phyloP scores from a whole-genome alignment of 2,113 vertebrate genomes.

The Caloenas nicobarica region DNA sequence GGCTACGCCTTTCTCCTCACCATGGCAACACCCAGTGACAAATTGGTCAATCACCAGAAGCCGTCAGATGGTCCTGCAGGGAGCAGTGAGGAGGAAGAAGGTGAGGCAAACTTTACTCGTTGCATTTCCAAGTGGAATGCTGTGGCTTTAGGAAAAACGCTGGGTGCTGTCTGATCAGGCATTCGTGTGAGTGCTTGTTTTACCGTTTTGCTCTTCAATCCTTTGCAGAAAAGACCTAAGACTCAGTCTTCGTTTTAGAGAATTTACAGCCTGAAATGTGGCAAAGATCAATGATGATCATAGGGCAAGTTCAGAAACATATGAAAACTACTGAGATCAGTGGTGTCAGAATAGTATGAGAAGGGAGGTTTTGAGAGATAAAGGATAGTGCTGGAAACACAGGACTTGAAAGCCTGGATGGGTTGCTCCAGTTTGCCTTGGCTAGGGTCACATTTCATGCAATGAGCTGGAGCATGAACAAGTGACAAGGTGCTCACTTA shows the following conservation, averaged over 20 bases:
- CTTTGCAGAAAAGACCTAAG: neutral
- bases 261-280: neutral
- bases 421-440: neutral
- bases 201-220: neutral
- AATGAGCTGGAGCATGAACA: neutral
- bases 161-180: neutral
- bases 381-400: neutral
- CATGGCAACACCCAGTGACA: constrained; percentile 85
- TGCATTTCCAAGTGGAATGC: neutral
- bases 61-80: constrained; percentile 63
- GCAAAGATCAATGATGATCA: neutral
- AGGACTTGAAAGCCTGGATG: neutral
- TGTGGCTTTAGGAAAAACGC: neutral
- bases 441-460: neutral
- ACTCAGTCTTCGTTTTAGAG: neutral
- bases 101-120: constrained; percentile 66
- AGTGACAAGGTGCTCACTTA: neutral
- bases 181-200: neutral
- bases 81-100: constrained; percentile 87
- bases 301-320: neutral
- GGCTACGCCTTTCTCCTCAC: constrained; percentile 96
- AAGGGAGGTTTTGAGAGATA: neutral
- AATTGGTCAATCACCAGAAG: constrained; percentile 75
- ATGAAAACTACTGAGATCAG: neutral
- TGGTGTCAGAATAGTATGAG: neutral